Evolutionary conservation across 2,797 vertebrate species (phyloP).

Genomic region (Hydrophis major): DNA sequence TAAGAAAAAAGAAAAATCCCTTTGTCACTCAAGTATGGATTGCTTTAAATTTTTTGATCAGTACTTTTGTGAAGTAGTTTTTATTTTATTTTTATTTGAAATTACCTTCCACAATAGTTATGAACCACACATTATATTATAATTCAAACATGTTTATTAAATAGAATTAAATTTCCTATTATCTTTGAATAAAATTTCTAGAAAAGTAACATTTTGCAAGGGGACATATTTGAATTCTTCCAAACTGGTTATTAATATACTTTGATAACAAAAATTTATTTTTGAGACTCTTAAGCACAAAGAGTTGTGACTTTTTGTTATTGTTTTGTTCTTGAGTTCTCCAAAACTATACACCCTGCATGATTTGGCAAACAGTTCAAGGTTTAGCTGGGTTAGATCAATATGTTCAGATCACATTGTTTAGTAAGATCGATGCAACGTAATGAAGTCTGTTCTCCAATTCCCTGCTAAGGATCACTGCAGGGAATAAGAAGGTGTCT

Average conservation of each 20-base stretch:
- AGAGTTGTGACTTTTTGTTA: conserved; percentile 27
- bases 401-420: conserved; percentile 81
- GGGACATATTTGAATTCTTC: background rate
- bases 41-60: background rate
- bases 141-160: background rate
- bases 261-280: background rate
- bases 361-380: conserved; percentile 41
- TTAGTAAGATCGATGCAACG: conserved; percentile 80
- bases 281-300: conserved; percentile 11
- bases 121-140: background rate
- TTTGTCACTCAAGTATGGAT: background rate
- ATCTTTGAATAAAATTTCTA: background rate
- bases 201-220: background rate
- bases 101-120: background rate
- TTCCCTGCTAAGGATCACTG: conserved; percentile 71
- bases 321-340: conserved; percentile 38
- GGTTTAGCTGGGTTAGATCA: conserved; percentile 68
- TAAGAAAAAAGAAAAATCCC: background rate
- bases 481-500: conserved; percentile 58
- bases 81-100: background rate
- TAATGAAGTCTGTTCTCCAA: conserved; percentile 81
- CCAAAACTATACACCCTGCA: conserved; percentile 38
- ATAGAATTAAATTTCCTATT: background rate
- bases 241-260: background rate
- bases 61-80: background rate